Evolutionary conservation across 2,797 vertebrate species (phyloP), one percentile per base, ranked within the genome.

Genomic region (Falco columbarius): DNA sequence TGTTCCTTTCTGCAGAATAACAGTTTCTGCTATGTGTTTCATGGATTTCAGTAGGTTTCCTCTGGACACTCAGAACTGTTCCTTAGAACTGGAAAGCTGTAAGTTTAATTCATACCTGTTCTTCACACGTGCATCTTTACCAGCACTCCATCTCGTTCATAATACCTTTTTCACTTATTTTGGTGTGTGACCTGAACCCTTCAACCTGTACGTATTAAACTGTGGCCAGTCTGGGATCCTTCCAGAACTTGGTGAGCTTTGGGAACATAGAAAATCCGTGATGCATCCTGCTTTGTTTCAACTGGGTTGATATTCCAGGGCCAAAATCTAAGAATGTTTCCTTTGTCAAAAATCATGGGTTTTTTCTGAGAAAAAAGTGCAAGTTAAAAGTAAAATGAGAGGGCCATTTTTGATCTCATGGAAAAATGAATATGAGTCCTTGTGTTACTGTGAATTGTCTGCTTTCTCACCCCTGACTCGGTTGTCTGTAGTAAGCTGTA

Each of bases 41-140:
- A 99, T 99, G 99, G 99, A 99, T 98, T 99, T 99, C 98, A 99
- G 99, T 81, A 98, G 98, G 93, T 99, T 99, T 97, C 99, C 99
- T 93, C 98, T 99, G 97, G 99, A 99, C 97, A 99, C 98, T 79
- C 99, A 99, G 97, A 99, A 99, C 83, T 99, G 99, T 95, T 99
- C 99, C 94, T 98, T 99, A 95, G 99, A 99, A 97, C 98, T 99
- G 92, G 99, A 99, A 98, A 99, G 99, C 97, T 99, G 99, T 99
- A 98, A 99, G 99, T 99, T 98, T 96, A 66, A 84, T 81, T 97
- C 34, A 10, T 14, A 49, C 30, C 18, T 67, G 5, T 68, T 92
- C 36, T 79, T 81, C 38, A 36, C 36, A 6, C 36, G 16, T 68
- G 42, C 32, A 15, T 89, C 47, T 51, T 77, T 44, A 54, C 6